Base-by-base conservation (phyloP, 2,888 invertebrate species). In the Tenthredo notha region DNA sequence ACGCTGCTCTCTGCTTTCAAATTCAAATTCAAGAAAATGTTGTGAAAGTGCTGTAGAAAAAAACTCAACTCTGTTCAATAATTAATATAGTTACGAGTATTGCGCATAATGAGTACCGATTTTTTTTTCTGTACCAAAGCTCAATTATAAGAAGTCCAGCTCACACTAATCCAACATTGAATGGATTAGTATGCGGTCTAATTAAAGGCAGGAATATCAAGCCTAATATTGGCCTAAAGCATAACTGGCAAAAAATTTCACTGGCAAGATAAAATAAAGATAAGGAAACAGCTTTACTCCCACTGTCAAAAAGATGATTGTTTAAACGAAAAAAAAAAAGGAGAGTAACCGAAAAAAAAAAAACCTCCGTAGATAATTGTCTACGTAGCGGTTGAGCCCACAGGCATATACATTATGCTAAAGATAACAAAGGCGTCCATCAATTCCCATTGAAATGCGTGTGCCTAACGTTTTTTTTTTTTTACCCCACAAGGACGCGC, bases 361-460 rank as follows among this genome's bases (percentile, higher is more conserved):
- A n/a, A 18, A 74, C 43, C 74, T 47, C 43, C 21, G 12, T 40
- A 43, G 21, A 40, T 74, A 74, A 74, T 74, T 74, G 74, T 9
- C 67, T 67, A 0, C 43, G 25, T 74, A 12, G 74, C 43, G 74
- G 67, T 9, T 21, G 74, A 43, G 43, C 74, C 43, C 43, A 40
- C 18, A 74, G 74, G 74, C 74, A 29, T 43, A 74, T 65, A 65
- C 29, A 21, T 65, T 21, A 40, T 72, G 25, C 43, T n/a, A 43
- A 43, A 74, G 74, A 74, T 74, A 74, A 74, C 74, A 74, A 74
- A 43, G 47, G 74, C 40, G 74, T 40, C 74, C 74, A 74, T 74
- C 74, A 74, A 74, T 74, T 74, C 74, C 43, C 74, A 74, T 74
- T 74, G 43, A 43, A 74, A 47, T 25, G 47, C 43, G 74, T 74